Evolutionary conservation across 2,888 invertebrate species (phyloP), one percentile per base, ranked within the genome.

Genomic region (Nemotelus nigrinus): DNA sequence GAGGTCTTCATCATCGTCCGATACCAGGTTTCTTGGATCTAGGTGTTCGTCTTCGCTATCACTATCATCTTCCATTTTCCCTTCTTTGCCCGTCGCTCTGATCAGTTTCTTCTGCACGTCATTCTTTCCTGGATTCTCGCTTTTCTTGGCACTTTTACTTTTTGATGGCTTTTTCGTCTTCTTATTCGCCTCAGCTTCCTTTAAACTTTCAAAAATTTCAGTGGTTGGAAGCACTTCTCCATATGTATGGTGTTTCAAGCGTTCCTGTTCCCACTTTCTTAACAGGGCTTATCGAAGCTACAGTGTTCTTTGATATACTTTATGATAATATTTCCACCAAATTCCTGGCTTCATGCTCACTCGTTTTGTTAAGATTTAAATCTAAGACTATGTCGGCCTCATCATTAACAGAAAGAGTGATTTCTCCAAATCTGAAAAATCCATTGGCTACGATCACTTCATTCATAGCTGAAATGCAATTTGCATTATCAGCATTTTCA

Each of bases 241-340:
- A 43, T 41, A 63, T 63, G 63, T 63, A 43, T 63, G 63, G 63
- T 63, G 63, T 39, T 63, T 63, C 63, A 63, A 63, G 10, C 39
- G 63, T 63, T 63, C 5, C 63, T 63, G 63, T 63, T 63, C 63
- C 63, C 43, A 43, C 63, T 63, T 63, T 41, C 41, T 63, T 41
- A 2, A 63, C 63, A 41, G 10, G 43, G 63, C 63, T 63, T 63
- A 7, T 43, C 39, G 43, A 63, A 63, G 63, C 41, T 2, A 63
- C 63, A 3, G 63, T 63, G 63, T 10, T 0, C 3, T 63, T 41
- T 63, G 63, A 63, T 63, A 41, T 39, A 5, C 39, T 63, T 43
- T 43, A 10, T 63, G 63, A 63, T 39, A 63, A 63, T 43, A 63
- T 63, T 43, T 63, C 63, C 43, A 41, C 41, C 41, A 63, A 63